Evolutionary conservation across 2,888 invertebrate genomes (phyloP).

Genomic region (Zaprionus bogoriensis): DNA sequence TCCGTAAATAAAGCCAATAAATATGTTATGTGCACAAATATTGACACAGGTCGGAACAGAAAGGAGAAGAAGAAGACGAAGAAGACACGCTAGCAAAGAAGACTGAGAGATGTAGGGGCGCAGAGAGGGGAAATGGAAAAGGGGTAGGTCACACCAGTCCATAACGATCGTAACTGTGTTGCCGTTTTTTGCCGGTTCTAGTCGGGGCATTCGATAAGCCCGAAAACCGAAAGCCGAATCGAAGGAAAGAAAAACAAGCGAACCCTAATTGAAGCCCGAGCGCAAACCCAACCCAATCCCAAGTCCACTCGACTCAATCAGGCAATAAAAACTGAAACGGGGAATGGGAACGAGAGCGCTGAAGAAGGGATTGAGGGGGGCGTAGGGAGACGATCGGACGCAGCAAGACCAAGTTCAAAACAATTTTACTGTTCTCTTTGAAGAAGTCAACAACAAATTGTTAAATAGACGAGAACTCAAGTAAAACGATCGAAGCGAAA

Average conservation of each 20-base stretch:
- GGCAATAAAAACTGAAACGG: conserved; percentile 67
- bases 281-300: conserved; percentile 41
- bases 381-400: not conserved
- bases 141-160: no score
- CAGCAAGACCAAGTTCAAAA: conserved; percentile 59
- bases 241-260: conserved; percentile 22
- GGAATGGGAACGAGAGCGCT: conserved; percentile 34
- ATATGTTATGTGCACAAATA: conserved; percentile 28
- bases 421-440: conserved; percentile 60
- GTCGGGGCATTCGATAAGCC: conserved; percentile 61
- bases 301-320: conserved; percentile 66
- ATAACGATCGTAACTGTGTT: conserved; percentile 60
- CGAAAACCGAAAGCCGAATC: conserved; percentile 17
- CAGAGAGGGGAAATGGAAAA: no score
- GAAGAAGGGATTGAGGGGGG: not conserved
- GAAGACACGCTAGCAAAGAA: not conserved
- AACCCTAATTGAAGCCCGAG: conserved; percentile 62
- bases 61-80: not conserved
- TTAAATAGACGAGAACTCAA: conserved; percentile 19
- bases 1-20: conserved; percentile 73
- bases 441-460: conserved; percentile 15
- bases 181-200: conserved; percentile 37
- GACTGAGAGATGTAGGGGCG: conserved; percentile 3
- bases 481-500: conserved; percentile 40
- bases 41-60: conserved; percentile 69